A percentile compares a stretch with the other conserved stretches of the same genome.
phyloP scores from a whole-genome alignment of 2,797 vertebrate species.

The Cossypha niveicapilla region DNA sequence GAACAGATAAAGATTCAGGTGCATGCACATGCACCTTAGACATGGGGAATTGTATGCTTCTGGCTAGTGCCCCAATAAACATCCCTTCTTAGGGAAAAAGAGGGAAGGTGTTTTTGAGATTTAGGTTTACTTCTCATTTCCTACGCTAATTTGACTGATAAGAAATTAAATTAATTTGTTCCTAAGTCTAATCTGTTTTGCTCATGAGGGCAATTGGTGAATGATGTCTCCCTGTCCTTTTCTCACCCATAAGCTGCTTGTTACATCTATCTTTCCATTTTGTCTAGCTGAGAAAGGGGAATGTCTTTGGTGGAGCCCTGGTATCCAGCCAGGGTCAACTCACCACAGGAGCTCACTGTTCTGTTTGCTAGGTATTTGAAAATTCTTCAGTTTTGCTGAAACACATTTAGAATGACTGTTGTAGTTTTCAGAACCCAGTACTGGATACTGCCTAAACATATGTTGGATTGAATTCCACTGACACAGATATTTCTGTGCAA shows the following conservation, averaged over 20 bases:
- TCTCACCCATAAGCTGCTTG: not conserved
- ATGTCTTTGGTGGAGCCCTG: not conserved
- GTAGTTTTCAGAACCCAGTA: not conserved
- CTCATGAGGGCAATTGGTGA: not conserved
- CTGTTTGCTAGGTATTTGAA: not conserved
- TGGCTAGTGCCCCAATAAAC: not conserved
- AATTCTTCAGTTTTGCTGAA: not conserved
- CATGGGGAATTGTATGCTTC: not conserved
- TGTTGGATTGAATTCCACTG: rapidly evolving
- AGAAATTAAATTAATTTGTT: not conserved
- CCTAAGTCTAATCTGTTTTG: not conserved
- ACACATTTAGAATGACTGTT: not conserved
- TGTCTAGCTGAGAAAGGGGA: not conserved
- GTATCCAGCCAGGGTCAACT: not conserved
- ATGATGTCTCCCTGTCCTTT: not conserved
- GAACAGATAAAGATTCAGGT: not conserved
- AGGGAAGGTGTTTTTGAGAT: not conserved
- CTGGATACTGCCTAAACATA: not conserved
- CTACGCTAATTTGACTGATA: not conserved
- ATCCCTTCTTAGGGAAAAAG: not conserved
- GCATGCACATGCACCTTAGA: not conserved
- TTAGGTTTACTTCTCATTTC: not conserved
- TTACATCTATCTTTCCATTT: not conserved
- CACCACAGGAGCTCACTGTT: not conserved
- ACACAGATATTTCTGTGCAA: not conserved